Base-by-base conservation (phyloP, 2,113 vertebrate genomes). In the Lepus americanus region DNA sequence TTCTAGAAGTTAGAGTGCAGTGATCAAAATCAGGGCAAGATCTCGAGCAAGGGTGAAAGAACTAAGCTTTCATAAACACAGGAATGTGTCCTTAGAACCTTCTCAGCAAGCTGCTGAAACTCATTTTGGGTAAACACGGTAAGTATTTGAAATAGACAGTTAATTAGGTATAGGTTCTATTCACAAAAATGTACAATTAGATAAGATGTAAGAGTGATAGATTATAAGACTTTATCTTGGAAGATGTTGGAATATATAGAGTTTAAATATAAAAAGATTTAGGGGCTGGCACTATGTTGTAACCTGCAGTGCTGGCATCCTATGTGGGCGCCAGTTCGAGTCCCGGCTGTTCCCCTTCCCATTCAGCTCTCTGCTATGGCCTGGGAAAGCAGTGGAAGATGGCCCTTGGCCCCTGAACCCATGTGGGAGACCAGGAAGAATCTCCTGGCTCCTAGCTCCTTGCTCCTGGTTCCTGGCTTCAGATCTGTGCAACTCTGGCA, bases 1-100 rank as follows among this genome's bases (percentile, higher is more conserved):
- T 92, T 96, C 82, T 92, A 23, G 39, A 61, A 85, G 36, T 67
- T 64, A 14, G 23, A 27, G 82, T 49, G 9, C 82, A 61, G 44
- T 69, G 31, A 86, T 73, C 39, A 88, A 89, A 95, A 33, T 72
- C 5, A 69, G 44, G 10, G 85, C 63, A 36, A 6, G 74, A n/a
- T 14, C 9, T 67, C 85, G 77, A 61, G 82, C 2, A 89, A 86
- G 25, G 44, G 10, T 80, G 22, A 77, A 81, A 83, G 66, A 59
- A 59, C 55, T 59, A 59, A 1, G 55, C 55, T 59, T 59, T 59
- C 19, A 19, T 19, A 59, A 69, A 55, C 9, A 39, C 36, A 81
- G 49, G 64, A 6, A 3, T 10, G 0, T 12, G 7, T 78, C 67
- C 53, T 59, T 76, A 55, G 36, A 84, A 93, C 67, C 9, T 63